Percentiles rank a stretch among this genome's conserved stretches.
These are phyloP conservation scores for Megatriorchis doriae DNA, from an alignment of 2,113 vertebrate species.

Conservation along the genomic window DNA sequence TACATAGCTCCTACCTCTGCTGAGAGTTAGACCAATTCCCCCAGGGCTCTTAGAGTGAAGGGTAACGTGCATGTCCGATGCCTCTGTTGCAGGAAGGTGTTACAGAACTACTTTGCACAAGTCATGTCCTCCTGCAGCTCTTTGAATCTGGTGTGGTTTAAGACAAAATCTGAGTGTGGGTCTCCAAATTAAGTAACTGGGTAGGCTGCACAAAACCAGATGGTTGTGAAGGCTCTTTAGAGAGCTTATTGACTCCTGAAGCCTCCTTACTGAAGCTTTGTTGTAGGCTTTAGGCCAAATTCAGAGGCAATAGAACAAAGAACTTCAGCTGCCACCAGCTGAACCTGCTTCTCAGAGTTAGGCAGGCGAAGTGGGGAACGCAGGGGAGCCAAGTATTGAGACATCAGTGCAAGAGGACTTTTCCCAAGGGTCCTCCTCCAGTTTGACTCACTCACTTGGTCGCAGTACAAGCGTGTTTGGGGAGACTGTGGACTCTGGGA, in stretches of 20 bases:
- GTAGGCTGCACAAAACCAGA: neutral
- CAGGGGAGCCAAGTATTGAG: neutral
- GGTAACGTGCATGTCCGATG: rapidly evolving
- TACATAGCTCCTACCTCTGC: neutral
- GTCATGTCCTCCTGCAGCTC: neutral
- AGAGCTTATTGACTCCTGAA: neutral
- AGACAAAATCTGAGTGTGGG: neutral
- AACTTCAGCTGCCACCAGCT: neutral
- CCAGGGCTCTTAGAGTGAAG: neutral
- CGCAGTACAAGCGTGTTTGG: neutral
- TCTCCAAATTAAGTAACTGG: neutral
- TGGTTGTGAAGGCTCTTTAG: neutral
- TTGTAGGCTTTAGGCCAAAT: neutral
- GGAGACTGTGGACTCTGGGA: neutral
- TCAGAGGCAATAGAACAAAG: rapidly evolving
- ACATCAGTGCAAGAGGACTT: neutral
- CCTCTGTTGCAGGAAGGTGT: neutral
- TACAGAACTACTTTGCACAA: neutral
- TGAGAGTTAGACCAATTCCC: neutral
- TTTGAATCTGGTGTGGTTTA: rapidly evolving
- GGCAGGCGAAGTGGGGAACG: rapidly evolving
- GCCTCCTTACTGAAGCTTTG: neutral
- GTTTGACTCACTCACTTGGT: neutral
- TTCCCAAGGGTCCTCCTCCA: neutral
- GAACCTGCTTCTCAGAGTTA: rapidly evolving